phyloP scores from a whole-genome alignment of 2,113 vertebrate genomes.

The Mystacornis crossleyi region DNA sequence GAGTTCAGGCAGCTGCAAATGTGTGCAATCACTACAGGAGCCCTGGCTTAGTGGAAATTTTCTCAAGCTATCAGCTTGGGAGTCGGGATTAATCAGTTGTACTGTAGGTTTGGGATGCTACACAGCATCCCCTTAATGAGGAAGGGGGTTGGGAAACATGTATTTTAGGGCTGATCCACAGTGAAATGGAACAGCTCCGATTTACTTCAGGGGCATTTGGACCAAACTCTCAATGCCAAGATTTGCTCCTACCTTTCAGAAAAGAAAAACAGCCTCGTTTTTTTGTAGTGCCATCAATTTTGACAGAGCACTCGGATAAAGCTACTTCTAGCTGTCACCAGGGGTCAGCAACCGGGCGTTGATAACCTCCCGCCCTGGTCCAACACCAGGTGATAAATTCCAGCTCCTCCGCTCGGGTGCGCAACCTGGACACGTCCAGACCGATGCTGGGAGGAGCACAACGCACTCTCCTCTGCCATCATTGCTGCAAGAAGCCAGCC shows the following conservation, averaged over 20 bases:
- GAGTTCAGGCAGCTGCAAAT: not conserved
- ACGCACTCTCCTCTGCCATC: not conserved
- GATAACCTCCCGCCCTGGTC: not conserved
- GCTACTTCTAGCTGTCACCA: not conserved
- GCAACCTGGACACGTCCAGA: not conserved
- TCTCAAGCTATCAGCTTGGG: not conserved
- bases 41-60: not conserved
- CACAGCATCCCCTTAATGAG: not conserved
- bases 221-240: not conserved
- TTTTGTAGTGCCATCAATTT: not conserved
- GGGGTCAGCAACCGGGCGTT: not conserved
- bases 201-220: not conserved
- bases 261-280: not conserved
- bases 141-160: rapidly evolving
- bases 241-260: not conserved
- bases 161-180: not conserved
- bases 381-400: rapidly evolving
- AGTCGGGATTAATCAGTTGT: not conserved
- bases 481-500: not conserved
- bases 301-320: not conserved
- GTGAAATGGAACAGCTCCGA: not conserved
- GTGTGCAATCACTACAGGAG: not conserved
- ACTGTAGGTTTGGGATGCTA: not conserved
- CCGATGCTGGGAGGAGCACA: not conserved
- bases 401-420: not conserved